Base-by-base conservation (phyloP, 2,113 vertebrate genomes). In the Lucifuga dentata region DNA sequence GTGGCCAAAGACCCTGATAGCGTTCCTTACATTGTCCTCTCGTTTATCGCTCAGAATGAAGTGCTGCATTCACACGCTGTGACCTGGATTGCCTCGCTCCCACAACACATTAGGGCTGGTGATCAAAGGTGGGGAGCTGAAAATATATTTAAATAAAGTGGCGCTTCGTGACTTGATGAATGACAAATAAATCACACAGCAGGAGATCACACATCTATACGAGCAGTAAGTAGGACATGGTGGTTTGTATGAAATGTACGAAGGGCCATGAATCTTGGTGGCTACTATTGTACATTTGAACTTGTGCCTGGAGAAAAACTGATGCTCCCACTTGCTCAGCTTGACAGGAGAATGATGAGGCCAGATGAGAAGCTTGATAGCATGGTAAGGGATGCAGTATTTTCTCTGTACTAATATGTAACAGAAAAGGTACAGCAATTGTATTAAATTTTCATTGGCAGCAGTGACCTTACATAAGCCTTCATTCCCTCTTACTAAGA, bases 381-480 rank as follows among this genome's bases (percentile, higher is more conserved):
- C 65, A 66, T 33, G 51, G 26, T 36, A 48, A 26, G 33, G n/a
- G 61, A 57, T 52, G 60, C 46, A 23, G 65, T 17, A 68, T 62
- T 78, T 70, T 46, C 15, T 48, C 76, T 67, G 57, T 51, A 66
- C 52, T 78, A 84, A 82, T 84, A 71, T 63, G 66, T 51, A 80
- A 84, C 59, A 58, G 16, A 43, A 50, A 78, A 80, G 68, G 78
- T 85, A 86, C 68, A 80, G 86, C 6, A 33, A 70, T 80, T 20
- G 24, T 55, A 82, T 89, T 44, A 73, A 84, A 81, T 75, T 85
- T 88, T 87, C 76, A 86, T 78, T 65, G 23, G 68, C 64, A 73
- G 86, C 40, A 68, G 86, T 76, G 74, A 78, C 68, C 83, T 88
- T 86, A 88, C 80, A 84, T 89, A 90, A 91, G 83, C 52, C n/a